Base-by-base conservation (phyloP, 2,113 vertebrate species). In the Uria aalge region DNA sequence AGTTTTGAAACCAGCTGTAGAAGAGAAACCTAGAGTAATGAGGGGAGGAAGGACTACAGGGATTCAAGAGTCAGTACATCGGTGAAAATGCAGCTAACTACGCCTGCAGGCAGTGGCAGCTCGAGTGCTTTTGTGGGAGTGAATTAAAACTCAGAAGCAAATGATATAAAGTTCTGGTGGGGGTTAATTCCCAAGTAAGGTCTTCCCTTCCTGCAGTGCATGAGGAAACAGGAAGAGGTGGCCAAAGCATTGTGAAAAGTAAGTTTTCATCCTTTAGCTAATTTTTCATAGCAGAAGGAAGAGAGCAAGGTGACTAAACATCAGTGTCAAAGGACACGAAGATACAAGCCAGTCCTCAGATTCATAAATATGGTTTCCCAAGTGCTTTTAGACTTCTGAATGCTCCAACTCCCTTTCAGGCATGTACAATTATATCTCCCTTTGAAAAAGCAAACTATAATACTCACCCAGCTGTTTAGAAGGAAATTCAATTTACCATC, bases 11-110 rank as follows among this genome's bases (percentile, higher is more conserved):
- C 5, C 52, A 68, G 29, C 26, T 79, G 66, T 79, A 85, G 74
- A 88, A 79, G 66, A 88, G 69, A 93, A 94, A 83, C 34, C 50
- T 36, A 36, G 81, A 76, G 24, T 95, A 95, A 94, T 60, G 57
- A 92, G 27, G 14, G 9, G 15, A 68, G 32, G 69, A 91, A 93
- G 56, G 57, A 73, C 90, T 83, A 66, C 57, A 76, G 90, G 92
- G 74, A 88, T 93, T 93, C 67, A 73, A 30, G 71, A 75, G 57
- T 64, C 45, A 68, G 75, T 60, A 72, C 14, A 17, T 2, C 68
- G 48, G 66, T 90, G 48, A 90, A 94, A 92, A 90, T 48, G 40
- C 77, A 92, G 83, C 40, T 88, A 94, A 95, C 85, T 64, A 90
- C 15, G 34, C 67, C 67, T 79, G 43, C 50, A 93, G 90, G 85